Conservation (phyloP, 2,888 invertebrate genomes). For the Odontothrips loti region DNA sequence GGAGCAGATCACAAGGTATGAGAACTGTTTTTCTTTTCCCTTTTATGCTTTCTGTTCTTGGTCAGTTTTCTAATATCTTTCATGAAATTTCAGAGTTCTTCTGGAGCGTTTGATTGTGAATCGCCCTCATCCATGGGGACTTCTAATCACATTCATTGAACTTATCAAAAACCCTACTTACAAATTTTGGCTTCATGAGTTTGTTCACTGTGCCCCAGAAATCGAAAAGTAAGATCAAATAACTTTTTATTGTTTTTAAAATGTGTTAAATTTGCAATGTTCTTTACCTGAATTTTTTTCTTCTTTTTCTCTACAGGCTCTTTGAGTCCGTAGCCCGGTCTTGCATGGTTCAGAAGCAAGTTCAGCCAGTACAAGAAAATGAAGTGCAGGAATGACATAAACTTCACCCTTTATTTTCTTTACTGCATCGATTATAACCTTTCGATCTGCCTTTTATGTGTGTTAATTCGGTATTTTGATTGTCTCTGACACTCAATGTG, state of each 20-base stretch:
- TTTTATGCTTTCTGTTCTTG: conserved; percentile 24
- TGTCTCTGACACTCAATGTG: not conserved
- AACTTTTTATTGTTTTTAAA: conserved; percentile 33
- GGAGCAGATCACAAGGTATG: conserved; percentile 80
- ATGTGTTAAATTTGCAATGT: conserved; percentile 34
- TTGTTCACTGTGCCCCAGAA: conserved; percentile 98
- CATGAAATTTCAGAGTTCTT: conserved; percentile 63
- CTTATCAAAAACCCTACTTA: conserved; percentile 97
- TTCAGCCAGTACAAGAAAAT: conserved; percentile 42
- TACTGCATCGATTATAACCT: not conserved
- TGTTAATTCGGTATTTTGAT: not conserved
- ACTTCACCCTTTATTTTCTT: not conserved
- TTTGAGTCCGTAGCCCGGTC: conserved; percentile 96
- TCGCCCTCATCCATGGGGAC: conserved; percentile 98
- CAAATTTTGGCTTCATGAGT: conserved; percentile 99
- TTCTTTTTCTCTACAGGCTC: conserved; percentile 57
- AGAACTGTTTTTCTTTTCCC: not conserved
- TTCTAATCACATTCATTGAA: conserved; percentile 97
- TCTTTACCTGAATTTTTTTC: conserved; percentile 8
- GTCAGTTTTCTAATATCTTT: not conserved
- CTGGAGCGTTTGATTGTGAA: conserved; percentile 96
- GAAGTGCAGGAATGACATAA: not conserved
- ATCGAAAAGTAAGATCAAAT: conserved; percentile 87
- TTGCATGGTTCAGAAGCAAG: conserved; percentile 81
- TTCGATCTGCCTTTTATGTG: not conserved